Conservation (phyloP, 2,797 vertebrate species). For the Eulemur rubriventer region DNA sequence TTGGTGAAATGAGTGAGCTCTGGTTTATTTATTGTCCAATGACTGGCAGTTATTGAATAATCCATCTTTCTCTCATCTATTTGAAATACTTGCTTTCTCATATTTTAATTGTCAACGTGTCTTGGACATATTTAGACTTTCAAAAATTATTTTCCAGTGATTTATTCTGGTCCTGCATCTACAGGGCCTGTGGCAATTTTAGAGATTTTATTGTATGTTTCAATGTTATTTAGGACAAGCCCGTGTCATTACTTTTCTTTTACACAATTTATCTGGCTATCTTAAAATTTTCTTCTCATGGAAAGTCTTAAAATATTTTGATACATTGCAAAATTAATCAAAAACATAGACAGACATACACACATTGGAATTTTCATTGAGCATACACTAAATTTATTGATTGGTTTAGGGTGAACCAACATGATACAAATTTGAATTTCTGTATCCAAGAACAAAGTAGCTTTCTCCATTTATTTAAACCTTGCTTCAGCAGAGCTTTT, state of each 20-base stretch:
- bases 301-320: conserved; percentile 8
- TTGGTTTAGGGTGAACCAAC: not conserved
- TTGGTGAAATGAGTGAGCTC: not conserved
- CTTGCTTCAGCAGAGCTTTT: not conserved
- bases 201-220: not conserved
- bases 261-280: not conserved
- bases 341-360: not conserved
- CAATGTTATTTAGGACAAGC: not conserved
- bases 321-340: not conserved
- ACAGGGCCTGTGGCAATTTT: not conserved
- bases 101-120: not conserved
- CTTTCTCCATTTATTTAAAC: conserved; percentile 10
- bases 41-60: not conserved
- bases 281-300: conserved; percentile 9
- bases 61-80: not conserved
- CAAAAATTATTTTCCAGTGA: not conserved
- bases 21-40: not conserved
- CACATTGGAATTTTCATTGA: not conserved
- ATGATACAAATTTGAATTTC: not conserved
- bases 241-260: not conserved
- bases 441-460: not conserved
- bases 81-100: not conserved
- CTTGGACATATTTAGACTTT: not conserved
- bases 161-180: not conserved
- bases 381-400: not conserved